These are phyloP conservation scores for Siniperca undulata DNA, from an alignment of 2,797 vertebrate genomes.

Conservation along the genomic window DNA sequence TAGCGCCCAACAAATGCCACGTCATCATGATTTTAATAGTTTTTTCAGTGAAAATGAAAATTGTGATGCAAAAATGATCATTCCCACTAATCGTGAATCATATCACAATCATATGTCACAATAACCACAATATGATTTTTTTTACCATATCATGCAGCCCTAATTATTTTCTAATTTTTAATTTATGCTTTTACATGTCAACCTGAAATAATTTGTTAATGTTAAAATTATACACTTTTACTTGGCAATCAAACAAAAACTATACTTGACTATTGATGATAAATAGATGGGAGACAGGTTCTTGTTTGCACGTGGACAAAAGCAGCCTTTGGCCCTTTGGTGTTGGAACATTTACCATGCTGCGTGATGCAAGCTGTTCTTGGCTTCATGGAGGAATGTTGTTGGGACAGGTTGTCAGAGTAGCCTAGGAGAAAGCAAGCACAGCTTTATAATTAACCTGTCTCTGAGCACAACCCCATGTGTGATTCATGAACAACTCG, in stretches of 20 bases:
- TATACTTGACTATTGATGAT: conserved; percentile 1
- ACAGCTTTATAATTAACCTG: conserved; percentile 83
- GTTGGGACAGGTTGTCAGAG: conserved; percentile 75
- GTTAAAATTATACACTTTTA: conserved; percentile 18
- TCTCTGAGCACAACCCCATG: conserved; percentile 68
- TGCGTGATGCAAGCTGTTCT: conserved; percentile 53
- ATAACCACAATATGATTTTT: too few relatives aligned
- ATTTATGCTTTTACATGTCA: conserved; percentile 1
- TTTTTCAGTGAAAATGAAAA: too few relatives aligned
- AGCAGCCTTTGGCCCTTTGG: conserved; percentile 57
- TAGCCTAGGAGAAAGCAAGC: conserved; percentile 65
- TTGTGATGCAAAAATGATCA: too few relatives aligned
- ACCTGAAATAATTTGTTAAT: conserved; percentile 10
- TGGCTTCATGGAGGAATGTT: conserved; percentile 60
- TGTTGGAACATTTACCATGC: conserved; percentile 50
- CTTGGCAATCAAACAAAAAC: conserved; percentile 21
- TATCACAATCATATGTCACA: too few relatives aligned
- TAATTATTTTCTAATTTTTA: neutral
- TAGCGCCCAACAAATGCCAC: too few relatives aligned
- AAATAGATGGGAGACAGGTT: conserved; percentile 30
- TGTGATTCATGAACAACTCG: conserved; percentile 79
- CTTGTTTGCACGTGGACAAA: conserved; percentile 49
- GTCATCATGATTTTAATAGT: too few relatives aligned
- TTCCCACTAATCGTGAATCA: too few relatives aligned
- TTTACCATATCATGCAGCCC: too few relatives aligned